Evolutionary conservation across 2,113 vertebrate genomes (phyloP).

Genomic region (Argyrosomus japonicus): DNA sequence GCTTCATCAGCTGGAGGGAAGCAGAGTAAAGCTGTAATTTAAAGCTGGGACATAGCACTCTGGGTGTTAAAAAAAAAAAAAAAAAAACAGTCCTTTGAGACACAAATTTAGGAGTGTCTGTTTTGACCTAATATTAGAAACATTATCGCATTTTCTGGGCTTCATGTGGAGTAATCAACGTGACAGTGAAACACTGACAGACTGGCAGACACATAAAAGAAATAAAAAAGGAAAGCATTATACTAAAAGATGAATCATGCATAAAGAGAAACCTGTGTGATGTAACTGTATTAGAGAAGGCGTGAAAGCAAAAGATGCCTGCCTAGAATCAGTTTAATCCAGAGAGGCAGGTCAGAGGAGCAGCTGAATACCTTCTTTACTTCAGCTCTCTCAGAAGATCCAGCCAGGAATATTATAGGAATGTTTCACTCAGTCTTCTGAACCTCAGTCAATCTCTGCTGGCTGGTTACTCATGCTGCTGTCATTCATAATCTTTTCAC

Average conservation of each 20-base stretch:
- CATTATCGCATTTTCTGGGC: constrained; percentile 13
- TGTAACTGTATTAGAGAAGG: constrained; percentile 33
- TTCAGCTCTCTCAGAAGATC: constrained; percentile 41
- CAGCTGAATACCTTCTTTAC: constrained; percentile 50
- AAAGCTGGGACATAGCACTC: constrained; percentile 36
- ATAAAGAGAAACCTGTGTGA: not conserved
- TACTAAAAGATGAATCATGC: not conserved
- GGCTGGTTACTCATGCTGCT: constrained; percentile 51
- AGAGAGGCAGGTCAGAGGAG: constrained; percentile 37
- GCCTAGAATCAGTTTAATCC: constrained; percentile 45
- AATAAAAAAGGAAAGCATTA: not conserved
- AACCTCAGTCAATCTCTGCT: constrained; percentile 30
- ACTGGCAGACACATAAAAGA: not conserved
- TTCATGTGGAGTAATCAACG: not conserved
- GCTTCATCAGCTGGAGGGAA: constrained; percentile 59
- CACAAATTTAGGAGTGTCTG: constrained; percentile 4
- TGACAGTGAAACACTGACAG: not conserved
- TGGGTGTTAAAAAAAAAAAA: not conserved
- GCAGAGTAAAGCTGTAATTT: constrained; percentile 57
- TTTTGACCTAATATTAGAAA: constrained; percentile 8
- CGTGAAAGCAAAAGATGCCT: constrained; percentile 37
- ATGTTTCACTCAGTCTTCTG: constrained; percentile 47
- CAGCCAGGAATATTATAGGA: constrained; percentile 52
- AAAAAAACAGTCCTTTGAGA: constrained; percentile 11
- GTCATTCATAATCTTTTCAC: constrained; percentile 60